These are phyloP conservation scores for Mellilla xanthometata DNA, from an alignment of 2,888 invertebrate species.

Conservation along the genomic window DNA sequence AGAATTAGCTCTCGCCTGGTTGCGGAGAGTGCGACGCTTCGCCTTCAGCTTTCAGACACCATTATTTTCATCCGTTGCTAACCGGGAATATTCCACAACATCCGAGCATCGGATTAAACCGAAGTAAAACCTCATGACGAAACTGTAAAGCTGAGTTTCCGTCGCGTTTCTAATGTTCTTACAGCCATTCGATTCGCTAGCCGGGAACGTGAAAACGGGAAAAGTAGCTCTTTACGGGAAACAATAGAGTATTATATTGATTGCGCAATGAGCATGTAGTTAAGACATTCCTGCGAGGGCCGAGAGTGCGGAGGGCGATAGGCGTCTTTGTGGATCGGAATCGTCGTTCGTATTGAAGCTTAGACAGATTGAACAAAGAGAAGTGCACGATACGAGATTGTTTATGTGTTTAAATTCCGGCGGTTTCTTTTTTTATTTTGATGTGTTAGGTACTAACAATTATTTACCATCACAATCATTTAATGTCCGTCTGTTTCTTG, in stretches of 20 bases:
- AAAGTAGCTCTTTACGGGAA: constrained; percentile 41
- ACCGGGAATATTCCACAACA: constrained; percentile 47
- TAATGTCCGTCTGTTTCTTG: neutral
- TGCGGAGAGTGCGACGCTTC: constrained; percentile 59
- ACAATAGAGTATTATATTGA: constrained; percentile 53
- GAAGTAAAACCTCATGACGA: constrained; percentile 44
- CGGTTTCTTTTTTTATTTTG: constrained; percentile 23
- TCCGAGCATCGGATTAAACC: constrained; percentile 39
- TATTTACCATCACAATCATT: constrained; percentile 16
- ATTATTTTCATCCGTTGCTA: constrained; percentile 65
- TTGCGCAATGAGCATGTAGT: constrained; percentile 38
- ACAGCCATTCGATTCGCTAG: constrained; percentile 32
- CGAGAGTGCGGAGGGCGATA: constrained; percentile 36
- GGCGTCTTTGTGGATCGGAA: constrained; percentile 52
- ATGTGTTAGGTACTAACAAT: constrained; percentile 12
- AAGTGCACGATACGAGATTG: constrained; percentile 39
- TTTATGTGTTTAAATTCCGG: constrained; percentile 37
- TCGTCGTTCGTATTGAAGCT: constrained; percentile 60
- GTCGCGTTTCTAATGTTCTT: constrained; percentile 39
- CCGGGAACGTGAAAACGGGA: constrained; percentile 26
- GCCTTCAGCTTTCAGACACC: constrained; percentile 65
- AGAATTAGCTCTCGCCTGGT: constrained; percentile 50
- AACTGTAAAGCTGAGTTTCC: constrained; percentile 56
- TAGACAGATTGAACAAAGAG: constrained; percentile 51
- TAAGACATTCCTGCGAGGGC: constrained; percentile 39